Conservation (phyloP, 2,888 invertebrate species). For the Dascillus cervinus region DNA sequence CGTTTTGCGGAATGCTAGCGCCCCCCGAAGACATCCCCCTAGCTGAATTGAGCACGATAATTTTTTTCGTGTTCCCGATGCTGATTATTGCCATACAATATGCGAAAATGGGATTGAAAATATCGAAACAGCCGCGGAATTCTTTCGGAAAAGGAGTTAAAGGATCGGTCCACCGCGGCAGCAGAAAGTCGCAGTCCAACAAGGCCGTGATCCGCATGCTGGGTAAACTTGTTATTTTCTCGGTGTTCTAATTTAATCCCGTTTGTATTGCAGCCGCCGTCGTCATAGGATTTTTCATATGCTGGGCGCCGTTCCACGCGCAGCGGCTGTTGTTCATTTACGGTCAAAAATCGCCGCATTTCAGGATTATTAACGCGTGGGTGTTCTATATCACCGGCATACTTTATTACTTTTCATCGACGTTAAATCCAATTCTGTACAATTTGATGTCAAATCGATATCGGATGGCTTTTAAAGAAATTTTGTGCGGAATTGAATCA, state of each 20-base stretch:
- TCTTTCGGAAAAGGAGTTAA: constrained; percentile 46
- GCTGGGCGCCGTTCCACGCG: constrained; percentile 95
- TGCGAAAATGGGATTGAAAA: constrained; percentile 66
- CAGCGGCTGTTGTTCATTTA: constrained; percentile 81
- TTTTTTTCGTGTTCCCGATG: constrained; percentile 74
- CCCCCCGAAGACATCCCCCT: constrained; percentile 58
- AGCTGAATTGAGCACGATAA: constrained; percentile 70
- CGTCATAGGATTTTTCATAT: constrained; percentile 87
- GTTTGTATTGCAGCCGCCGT: constrained; percentile 69
- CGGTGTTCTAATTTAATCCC: constrained; percentile 1
- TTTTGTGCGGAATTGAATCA: constrained; percentile 54
- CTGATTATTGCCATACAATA: constrained; percentile 71
- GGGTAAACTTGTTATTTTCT: constrained; percentile 47
- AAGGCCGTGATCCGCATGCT: constrained; percentile 74
- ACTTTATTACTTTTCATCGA: constrained; percentile 71
- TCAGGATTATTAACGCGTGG: constrained; percentile 64
- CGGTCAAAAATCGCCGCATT: constrained; percentile 53
- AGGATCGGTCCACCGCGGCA: constrained; percentile 59
- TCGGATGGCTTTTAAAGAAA: constrained; percentile 68
- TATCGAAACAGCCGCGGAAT: constrained; percentile 46
- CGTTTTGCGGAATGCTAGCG: constrained; percentile 68
- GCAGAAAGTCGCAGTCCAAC: constrained; percentile 61
- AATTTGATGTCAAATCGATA: constrained; percentile 74
- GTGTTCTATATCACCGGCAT: constrained; percentile 72
- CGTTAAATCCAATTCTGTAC: constrained; percentile 80